Evolutionary conservation across 2,888 invertebrate genomes (phyloP), one percentile per base, ranked within the genome.

Genomic region (Lasiommata megera): DNA sequence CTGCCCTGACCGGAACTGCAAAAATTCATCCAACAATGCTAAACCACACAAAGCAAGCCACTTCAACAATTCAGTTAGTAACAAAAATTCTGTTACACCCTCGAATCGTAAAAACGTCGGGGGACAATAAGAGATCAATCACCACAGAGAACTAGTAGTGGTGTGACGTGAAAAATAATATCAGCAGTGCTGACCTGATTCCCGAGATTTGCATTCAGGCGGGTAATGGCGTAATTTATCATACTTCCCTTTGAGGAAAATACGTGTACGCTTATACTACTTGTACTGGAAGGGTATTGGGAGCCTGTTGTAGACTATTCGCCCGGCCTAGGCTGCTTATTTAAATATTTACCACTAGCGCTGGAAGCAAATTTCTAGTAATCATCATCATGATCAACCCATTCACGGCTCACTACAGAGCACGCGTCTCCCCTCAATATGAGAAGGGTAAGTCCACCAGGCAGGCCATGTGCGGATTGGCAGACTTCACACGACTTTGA

Each of bases 131-230:
- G 80, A 81, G 72, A 89, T 89, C 88, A 84, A 89, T 90, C 89
- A 89, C 82, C 76, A 75, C 64, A 67, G 66, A 72, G 79, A 79
- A 73, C 76, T 82, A 75, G 76, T 77, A 83, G 79, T 79, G 79
- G 79, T 78, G 77, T 75, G 72, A 79, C 79, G 76, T 80, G 77
- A 80, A 84, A 84, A 85, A 88, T 82, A 84, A 84, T 83, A 80
- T 79, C 76, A 73, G 74, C 70, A 69, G 70, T 69, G 29, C 74
- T 88, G 88, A 89, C 88, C 89, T 79, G 88, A 77, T 88, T 89
- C 74, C 74, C 75, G 74, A 81, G 77, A 89, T 90, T 89, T 89
- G 88, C 88, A 90, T 88, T 87, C 87, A 83, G 72, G 72, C 74
- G 72, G 71, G 76, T 76, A 67, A 73, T 67, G 62, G 62, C 68